Evolutionary conservation across 2,888 invertebrate species (phyloP).

Genomic region (Mesochorus sp.): DNA sequence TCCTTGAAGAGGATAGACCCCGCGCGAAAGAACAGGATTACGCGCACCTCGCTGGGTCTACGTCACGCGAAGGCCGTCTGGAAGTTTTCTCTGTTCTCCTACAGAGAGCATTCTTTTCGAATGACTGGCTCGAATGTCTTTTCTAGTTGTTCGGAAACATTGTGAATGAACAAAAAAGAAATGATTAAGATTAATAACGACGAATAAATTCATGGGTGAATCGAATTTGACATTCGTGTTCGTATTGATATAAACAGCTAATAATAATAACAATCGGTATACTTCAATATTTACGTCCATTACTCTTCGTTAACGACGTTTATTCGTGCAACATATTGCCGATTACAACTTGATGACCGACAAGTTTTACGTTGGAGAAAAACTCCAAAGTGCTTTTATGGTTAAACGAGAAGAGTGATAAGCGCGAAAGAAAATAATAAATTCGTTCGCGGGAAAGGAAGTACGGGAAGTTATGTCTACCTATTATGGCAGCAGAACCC

Average conservation of each 20-base stretch:
- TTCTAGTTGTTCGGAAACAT: conserved; percentile 16
- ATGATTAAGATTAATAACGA: neutral
- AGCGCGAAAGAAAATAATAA: neutral
- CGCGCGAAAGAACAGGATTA: conserved; percentile 42
- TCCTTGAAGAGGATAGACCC: conserved; percentile 35
- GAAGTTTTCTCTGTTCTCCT: conserved; percentile 28
- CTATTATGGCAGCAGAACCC: conserved; percentile 81
- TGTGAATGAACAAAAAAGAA: neutral
- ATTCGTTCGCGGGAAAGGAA: conserved; percentile 40
- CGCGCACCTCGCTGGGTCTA: conserved; percentile 57
- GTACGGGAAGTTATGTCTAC: conserved; percentile 73
- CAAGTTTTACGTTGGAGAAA: neutral
- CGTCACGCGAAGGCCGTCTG: conserved; percentile 62
- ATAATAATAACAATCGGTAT: no score
- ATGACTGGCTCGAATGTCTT: conserved; percentile 49
- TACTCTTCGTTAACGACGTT: no score
- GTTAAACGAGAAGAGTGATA: conserved; percentile 34
- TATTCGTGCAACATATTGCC: neutral
- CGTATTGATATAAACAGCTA: no score
- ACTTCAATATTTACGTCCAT: no score
- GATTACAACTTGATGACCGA: neutral
- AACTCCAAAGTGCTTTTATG: conserved; percentile 3
- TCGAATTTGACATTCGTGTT: no score
- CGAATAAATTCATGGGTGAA: neutral
- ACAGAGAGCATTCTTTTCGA: conserved; percentile 48